These are phyloP conservation scores for Malurus splendens DNA, from an alignment of 2,797 vertebrate genomes.

Conservation along the genomic window DNA sequence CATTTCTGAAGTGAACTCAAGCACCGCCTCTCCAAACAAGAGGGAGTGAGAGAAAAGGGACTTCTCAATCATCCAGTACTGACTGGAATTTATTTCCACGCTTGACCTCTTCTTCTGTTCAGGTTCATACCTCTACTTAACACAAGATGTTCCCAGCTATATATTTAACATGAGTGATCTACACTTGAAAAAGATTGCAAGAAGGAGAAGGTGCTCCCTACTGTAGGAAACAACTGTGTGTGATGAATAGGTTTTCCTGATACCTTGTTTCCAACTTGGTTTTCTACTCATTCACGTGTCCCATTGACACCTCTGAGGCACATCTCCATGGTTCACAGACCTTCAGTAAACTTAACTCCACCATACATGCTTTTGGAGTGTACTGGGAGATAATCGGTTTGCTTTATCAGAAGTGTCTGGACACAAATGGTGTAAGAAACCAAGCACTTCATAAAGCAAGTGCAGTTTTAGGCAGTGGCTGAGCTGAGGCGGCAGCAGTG, in stretches of 20 bases:
- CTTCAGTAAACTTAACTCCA: background rate
- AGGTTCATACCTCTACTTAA: conserved; percentile 55
- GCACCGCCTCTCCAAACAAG: conserved; percentile 22
- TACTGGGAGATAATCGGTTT: background rate
- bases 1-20: conserved; percentile 41
- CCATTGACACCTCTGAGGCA: background rate
- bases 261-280: background rate
- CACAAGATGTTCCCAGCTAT: conserved; percentile 43
- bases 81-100: conserved; percentile 56
- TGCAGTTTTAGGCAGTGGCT: background rate
- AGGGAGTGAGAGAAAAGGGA: conserved; percentile 7
- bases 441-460: background rate
- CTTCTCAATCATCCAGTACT: conserved; percentile 25
- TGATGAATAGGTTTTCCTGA: background rate
- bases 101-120: conserved; percentile 59
- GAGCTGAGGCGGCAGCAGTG: background rate
- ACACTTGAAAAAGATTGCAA: conserved; percentile 17
- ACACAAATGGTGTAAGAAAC: background rate
- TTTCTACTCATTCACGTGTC: background rate
- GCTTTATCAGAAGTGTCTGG: background rate
- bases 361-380: background rate
- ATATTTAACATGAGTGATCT: conserved; percentile 42
- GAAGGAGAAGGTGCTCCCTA: background rate
- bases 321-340: background rate
- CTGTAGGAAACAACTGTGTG: background rate